Evolutionary conservation across 2,113 vertebrate species (phyloP).

Genomic region (Oryzias curvinotus): DNA sequence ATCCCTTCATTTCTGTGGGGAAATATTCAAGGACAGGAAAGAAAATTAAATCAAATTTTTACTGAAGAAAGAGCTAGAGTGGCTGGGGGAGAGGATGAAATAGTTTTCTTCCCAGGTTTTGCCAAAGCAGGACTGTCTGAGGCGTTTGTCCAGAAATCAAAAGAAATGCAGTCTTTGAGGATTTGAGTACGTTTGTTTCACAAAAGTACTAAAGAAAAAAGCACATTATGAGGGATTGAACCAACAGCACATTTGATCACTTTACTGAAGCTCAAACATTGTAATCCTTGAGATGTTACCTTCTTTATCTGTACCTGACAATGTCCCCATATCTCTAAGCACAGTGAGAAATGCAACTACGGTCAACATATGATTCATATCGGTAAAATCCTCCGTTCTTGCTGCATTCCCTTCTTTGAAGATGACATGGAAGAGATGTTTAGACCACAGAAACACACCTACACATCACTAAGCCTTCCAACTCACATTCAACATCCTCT

Average conservation of each 20-base stretch:
- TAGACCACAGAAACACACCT: not conserved
- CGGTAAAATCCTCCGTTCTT: not conserved
- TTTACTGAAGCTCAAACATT: conserved; percentile 36
- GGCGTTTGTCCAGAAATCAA: conserved; percentile 47
- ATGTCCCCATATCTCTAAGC: conserved; percentile 5
- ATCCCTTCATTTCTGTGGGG: conserved; percentile 73
- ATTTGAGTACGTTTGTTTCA: not conserved
- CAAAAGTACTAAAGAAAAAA: too few relatives aligned
- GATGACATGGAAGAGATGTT: not conserved
- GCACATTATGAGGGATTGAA: conserved; percentile 11
- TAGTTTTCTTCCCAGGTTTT: conserved; percentile 40
- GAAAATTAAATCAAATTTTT: conserved; percentile 71
- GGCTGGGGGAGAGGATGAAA: conserved; percentile 57
- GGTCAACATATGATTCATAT: not conserved
- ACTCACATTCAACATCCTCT: not conserved
- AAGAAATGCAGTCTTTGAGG: conserved; percentile 18
- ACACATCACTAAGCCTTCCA: conserved; percentile 4
- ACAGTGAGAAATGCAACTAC: not conserved
- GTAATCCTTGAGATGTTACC: conserved; percentile 18
- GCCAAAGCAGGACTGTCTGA: conserved; percentile 37
- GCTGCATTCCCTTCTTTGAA: conserved; percentile 2
- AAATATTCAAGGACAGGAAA: conserved; percentile 69
- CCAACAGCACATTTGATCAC: conserved; percentile 30
- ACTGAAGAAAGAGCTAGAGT: conserved; percentile 58
- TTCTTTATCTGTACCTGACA: conserved; percentile 13